phyloP scores from a whole-genome alignment of 2,113 vertebrate species.

The Junco hyemalis region DNA sequence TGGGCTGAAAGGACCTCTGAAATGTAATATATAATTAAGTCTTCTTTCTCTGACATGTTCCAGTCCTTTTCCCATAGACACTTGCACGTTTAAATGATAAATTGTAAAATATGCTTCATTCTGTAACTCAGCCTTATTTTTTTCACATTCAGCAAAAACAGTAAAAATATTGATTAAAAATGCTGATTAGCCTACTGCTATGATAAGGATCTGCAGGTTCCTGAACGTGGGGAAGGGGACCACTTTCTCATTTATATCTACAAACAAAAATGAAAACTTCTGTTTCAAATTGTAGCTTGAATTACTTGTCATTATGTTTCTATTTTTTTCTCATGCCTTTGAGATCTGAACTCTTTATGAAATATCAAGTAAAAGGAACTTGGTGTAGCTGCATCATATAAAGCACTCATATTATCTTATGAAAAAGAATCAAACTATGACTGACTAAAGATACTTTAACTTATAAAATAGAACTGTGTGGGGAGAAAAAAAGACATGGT shows the following conservation, averaged over 20 bases:
- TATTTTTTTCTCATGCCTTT: neutral
- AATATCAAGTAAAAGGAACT: neutral
- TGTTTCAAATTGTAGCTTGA: neutral
- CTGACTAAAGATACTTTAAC: neutral
- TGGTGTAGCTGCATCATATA: neutral
- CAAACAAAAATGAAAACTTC: neutral
- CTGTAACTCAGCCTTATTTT: neutral
- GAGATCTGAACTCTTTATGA: neutral
- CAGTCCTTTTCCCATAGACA: neutral
- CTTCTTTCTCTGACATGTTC: neutral
- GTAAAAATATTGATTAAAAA: neutral
- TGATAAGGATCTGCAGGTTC: neutral
- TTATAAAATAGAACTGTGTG: neutral
- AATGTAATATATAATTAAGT: constrained; percentile 28
- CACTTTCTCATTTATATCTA: neutral
- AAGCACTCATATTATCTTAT: neutral
- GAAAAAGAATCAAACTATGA: neutral
- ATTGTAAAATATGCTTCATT: constrained; percentile 17
- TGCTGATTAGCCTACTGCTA: neutral
- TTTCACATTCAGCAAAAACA: neutral
- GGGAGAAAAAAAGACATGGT: neutral
- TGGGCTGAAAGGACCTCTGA: constrained; percentile 5
- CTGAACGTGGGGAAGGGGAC: neutral
- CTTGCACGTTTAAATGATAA: neutral
- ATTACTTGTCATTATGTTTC: neutral